Percentiles rank a stretch among this genome's conserved stretches.
Conservation (phyloP, 1,140 invertebrate genomes). For the Vanessa atalanta region DNA sequence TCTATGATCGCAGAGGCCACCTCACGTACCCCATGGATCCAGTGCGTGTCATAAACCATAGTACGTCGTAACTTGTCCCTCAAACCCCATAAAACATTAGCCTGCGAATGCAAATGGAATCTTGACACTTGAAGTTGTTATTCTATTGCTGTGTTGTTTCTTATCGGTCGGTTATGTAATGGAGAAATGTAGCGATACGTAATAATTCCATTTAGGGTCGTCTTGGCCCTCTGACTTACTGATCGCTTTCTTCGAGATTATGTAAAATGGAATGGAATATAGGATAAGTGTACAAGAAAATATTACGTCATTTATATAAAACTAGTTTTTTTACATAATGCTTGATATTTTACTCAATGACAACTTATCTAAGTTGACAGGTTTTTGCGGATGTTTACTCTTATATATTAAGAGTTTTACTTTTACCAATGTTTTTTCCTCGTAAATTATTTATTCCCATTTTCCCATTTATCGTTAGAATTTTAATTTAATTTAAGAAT, state of each 20-base stretch:
- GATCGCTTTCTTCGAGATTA: slow-evolving; percentile 7
- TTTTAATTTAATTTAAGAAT: too few species aligned
- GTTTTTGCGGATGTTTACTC: too few species aligned
- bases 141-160: slow-evolving; percentile 6
- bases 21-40: slow-evolving; percentile 21
- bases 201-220: slow-evolving; percentile 29
- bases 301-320: not conserved
- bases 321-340: not conserved
- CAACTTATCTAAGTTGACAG: too few species aligned
- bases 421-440: too few species aligned
- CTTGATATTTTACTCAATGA: too few species aligned
- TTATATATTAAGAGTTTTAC: too few species aligned
- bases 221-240: slow-evolving; percentile 20
- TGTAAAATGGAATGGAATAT: not conserved
- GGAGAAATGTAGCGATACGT: slow-evolving; percentile 19
- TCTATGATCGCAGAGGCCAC: slow-evolving; percentile 2
- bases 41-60: slow-evolving; percentile 24
- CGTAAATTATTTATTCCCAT: too few species aligned
- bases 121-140: slow-evolving; percentile 30
- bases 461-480: too few species aligned
- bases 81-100: slow-evolving; percentile 31
- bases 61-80: slow-evolving; percentile 20
- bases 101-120: slow-evolving; percentile 30
- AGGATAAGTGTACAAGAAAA: not conserved
- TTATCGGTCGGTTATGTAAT: not conserved